Conservation (phyloP, 2,113 vertebrate species). For the Thalassoma bifasciatum region DNA sequence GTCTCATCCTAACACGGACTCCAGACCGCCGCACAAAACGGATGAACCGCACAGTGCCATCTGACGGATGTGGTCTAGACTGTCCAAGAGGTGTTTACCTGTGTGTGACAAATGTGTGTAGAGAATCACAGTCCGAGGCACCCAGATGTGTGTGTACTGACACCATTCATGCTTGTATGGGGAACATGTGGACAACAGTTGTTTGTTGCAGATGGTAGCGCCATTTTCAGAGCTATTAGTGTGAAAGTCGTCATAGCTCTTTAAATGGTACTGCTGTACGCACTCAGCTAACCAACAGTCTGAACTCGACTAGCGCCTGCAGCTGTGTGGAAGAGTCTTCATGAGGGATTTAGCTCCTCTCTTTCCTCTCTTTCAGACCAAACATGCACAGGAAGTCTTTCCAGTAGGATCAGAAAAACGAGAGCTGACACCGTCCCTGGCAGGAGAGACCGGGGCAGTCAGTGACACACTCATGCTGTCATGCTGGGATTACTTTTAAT, state of each 20-base stretch:
- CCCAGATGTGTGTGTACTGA: background rate
- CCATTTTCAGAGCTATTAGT: slow-evolving; percentile 96
- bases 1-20: slow-evolving; percentile 7
- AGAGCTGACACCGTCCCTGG: background rate
- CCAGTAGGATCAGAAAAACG: background rate
- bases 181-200: background rate
- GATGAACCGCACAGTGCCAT: background rate
- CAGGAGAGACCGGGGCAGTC: background rate
- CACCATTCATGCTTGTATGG: background rate
- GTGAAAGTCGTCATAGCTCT: slow-evolving; percentile 91
- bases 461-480: background rate
- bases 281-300: slow-evolving; percentile 79
- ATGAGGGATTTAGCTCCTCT: background rate
- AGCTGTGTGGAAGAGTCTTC: background rate
- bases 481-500: background rate
- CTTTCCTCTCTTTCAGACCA: background rate
- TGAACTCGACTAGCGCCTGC: background rate
- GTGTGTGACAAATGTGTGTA: background rate
- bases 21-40: slow-evolving; percentile 5
- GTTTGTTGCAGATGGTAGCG: slow-evolving; percentile 89
- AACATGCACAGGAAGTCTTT: no score
- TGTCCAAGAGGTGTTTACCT: background rate
- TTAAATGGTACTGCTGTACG: slow-evolving; percentile 95
- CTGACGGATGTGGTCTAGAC: background rate
- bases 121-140: background rate